These are phyloP conservation scores for Amphipoea oculea DNA, from an alignment of 2,888 invertebrate genomes.

Conservation along the genomic window DNA sequence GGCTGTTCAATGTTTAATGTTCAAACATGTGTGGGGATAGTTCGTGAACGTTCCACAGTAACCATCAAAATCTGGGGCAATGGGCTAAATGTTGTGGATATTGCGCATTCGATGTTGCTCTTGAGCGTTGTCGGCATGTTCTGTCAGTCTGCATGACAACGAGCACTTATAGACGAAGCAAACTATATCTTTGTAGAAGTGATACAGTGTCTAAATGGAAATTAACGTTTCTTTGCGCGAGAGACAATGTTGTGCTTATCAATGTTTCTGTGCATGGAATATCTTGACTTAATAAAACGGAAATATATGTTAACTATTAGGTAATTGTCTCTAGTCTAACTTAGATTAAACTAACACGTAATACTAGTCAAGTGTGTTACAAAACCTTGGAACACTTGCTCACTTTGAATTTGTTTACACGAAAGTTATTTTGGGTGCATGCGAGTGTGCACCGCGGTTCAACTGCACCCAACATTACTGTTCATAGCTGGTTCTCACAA, in stretches of 20 bases:
- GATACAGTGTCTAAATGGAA: constrained; percentile 33
- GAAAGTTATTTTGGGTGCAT: constrained; percentile 66
- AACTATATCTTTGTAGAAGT: constrained; percentile 48
- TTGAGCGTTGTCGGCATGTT: constrained; percentile 85
- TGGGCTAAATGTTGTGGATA: constrained; percentile 67
- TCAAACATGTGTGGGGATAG: constrained; percentile 27
- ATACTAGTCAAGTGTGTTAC: constrained; percentile 35
- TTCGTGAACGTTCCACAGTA: constrained; percentile 36
- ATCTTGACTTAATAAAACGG: constrained; percentile 42
- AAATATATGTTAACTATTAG: constrained; percentile 32
- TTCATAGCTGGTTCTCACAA: constrained; percentile 63
- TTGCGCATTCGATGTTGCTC: constrained; percentile 76
- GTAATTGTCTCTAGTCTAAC: constrained; percentile 23
- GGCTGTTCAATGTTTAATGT: constrained; percentile 31
- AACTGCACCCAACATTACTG: constrained; percentile 65
- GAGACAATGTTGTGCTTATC: constrained; percentile 61
- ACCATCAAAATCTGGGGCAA: constrained; percentile 8
- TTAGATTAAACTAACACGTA: constrained; percentile 45
- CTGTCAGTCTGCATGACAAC: constrained; percentile 85
- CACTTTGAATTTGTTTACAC: constrained; percentile 47
- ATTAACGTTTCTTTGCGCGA: constrained; percentile 34
- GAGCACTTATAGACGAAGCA: constrained; percentile 69
- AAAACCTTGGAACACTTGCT: constrained; percentile 36
- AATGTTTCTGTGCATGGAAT: constrained; percentile 70
- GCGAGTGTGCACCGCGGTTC: constrained; percentile 58